Conservation (phyloP, 2,888 invertebrate genomes). For the Sphaerophoria taeniata region DNA sequence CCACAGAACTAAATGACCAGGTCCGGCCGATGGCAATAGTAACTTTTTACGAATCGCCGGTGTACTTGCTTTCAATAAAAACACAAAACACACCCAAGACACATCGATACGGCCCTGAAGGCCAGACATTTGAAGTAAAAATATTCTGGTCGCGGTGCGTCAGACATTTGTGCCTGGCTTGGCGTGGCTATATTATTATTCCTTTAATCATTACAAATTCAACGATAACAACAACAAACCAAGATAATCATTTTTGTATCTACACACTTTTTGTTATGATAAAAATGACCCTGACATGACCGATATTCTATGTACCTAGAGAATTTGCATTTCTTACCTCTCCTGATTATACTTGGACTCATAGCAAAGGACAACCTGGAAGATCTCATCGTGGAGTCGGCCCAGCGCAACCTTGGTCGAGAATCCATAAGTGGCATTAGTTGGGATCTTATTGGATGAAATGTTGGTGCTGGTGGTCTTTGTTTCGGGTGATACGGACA, state of each 20-base stretch:
- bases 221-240: conserved; percentile 12
- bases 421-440: conserved; percentile 83
- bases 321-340: conserved; percentile 80
- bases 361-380: conserved; percentile 86
- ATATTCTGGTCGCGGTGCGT: conserved; percentile 25
- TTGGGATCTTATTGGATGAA: conserved; percentile 51
- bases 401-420: conserved; percentile 88
- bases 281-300: conserved; percentile 55
- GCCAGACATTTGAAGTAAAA: neutral
- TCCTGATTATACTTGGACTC: conserved; percentile 85
- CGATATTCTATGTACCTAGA: neutral
- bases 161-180: conserved; percentile 30
- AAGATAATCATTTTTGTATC: conserved; percentile 13
- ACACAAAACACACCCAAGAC: too few species aligned
- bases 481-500: conserved; percentile 63
- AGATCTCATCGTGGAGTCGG: conserved; percentile 88
- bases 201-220: conserved; percentile 18
- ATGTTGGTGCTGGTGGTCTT: conserved; percentile 35
- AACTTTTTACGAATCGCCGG: too few species aligned
- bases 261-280: conserved; percentile 29
- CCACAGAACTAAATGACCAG: neutral
- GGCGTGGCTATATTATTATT: neutral
- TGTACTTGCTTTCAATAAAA: too few species aligned
- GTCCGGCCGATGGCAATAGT: neutral
- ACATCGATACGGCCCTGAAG: neutral